A percentile compares a stretch with the other conserved stretches of the same genome.
phyloP scores from a whole-genome alignment of 2,888 invertebrate species.

The Agonopterix arenella region DNA sequence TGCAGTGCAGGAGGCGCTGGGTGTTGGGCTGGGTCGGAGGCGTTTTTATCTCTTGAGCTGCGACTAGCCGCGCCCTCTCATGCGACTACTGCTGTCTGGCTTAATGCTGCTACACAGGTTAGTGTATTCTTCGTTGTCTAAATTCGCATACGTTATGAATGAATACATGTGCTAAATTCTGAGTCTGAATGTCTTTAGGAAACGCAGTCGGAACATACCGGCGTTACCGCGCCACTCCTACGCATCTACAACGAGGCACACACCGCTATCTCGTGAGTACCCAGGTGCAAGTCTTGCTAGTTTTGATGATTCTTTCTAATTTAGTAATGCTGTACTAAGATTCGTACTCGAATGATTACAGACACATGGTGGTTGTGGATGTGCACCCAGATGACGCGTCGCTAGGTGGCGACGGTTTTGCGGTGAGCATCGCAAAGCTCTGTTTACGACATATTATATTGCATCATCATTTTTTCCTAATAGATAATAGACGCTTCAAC shows the following conservation, averaged over 20 bases:
- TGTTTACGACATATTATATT: no score
- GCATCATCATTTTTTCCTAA: no score
- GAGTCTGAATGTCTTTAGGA: conserved; percentile 26
- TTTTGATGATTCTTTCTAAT: no score
- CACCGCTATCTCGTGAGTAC: conserved; percentile 44
- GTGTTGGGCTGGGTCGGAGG: conserved; percentile 24
- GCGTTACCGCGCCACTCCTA: conserved; percentile 44
- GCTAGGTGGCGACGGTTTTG: not conserved
- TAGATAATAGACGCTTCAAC: no score
- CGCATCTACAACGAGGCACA: conserved; percentile 50
- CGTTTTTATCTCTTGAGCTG: conserved; percentile 44
- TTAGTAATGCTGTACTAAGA: no score
- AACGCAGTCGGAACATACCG: conserved; percentile 47
- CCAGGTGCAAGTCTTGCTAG: not conserved
- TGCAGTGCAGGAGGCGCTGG: conserved; percentile 34
- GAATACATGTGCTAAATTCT: no score
- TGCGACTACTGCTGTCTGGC: conserved; percentile 44
- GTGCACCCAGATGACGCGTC: conserved; percentile 13
- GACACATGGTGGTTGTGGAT: conserved; percentile 26
- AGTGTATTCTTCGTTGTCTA: not conserved
- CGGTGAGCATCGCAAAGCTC: not conserved
- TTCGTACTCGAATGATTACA: conserved; percentile 8
- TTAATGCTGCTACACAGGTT: conserved; percentile 52
- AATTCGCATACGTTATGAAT: no score
- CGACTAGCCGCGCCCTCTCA: conserved; percentile 32